Conservation (phyloP, 2,888 invertebrate species). For the Unio pictorum region DNA sequence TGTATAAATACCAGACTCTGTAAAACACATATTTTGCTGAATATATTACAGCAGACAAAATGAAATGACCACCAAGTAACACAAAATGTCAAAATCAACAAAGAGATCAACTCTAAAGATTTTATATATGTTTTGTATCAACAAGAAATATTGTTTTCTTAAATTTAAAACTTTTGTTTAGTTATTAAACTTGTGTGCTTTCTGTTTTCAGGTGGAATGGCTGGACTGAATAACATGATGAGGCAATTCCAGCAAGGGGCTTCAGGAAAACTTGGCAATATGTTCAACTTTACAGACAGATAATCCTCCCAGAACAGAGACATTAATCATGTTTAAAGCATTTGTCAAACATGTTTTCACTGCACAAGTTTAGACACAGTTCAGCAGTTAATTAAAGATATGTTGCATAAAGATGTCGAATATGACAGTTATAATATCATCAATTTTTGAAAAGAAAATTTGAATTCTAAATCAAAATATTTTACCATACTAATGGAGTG, state of each 20-base stretch:
- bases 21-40: too few species aligned
- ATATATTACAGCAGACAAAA: too few species aligned
- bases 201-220: constrained; percentile 87
- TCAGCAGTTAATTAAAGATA: too few species aligned
- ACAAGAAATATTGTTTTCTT: not conserved
- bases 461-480: too few species aligned
- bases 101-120: not conserved
- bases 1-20: not conserved
- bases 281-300: constrained; percentile 50
- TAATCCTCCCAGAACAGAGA: constrained; percentile 6
- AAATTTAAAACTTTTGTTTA: not conserved
- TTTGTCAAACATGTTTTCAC: too few species aligned
- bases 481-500: too few species aligned
- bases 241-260: constrained; percentile 82
- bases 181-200: not conserved
- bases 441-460: too few species aligned
- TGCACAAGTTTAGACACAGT: too few species aligned
- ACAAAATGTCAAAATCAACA: too few species aligned
- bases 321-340: not conserved
- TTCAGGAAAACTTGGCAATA: constrained; percentile 66
- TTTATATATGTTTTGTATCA: not conserved
- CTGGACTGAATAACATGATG: constrained; percentile 98
- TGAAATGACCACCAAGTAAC: too few species aligned
- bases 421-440: too few species aligned
- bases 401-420: too few species aligned